These are phyloP conservation scores for Cryptus armator DNA, from an alignment of 2,888 invertebrate species.

Conservation along the genomic window DNA sequence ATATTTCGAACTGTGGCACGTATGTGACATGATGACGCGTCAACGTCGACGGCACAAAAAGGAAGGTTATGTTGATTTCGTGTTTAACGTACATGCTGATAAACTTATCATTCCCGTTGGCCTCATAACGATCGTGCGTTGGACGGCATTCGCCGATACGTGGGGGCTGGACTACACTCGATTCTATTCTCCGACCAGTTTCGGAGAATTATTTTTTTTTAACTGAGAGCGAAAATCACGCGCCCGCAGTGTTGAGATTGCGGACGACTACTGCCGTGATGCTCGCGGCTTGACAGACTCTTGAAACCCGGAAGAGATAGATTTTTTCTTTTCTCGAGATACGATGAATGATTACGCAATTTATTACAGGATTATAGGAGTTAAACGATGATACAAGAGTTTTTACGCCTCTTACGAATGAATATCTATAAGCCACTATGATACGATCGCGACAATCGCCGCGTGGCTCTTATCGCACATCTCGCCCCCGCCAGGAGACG, in stretches of 20 bases:
- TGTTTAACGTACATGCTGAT: slow-evolving; percentile 74
- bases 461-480: no score
- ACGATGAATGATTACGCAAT: background rate
- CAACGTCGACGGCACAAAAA: slow-evolving; percentile 19
- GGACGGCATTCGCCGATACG: slow-evolving; percentile 1
- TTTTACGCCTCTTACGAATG: background rate
- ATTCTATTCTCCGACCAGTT: background rate
- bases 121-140: slow-evolving; percentile 50
- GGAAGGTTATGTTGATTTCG: slow-evolving; percentile 51
- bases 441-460: no score
- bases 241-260: background rate
- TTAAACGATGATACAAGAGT: background rate
- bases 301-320: background rate
- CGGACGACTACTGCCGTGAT: background rate
- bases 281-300: background rate
- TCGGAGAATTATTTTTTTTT: background rate
- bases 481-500: no score
- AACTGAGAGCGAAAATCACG: background rate
- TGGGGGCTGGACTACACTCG: background rate
- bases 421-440: no score
- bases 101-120: slow-evolving; percentile 73
- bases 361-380: background rate
- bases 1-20: slow-evolving; percentile 15
- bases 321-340: background rate
- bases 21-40: slow-evolving; percentile 51